Percentiles rank a stretch among this genome's conserved stretches.
Conservation (phyloP, 2,113 vertebrate species). For the Barbus barbus region DNA sequence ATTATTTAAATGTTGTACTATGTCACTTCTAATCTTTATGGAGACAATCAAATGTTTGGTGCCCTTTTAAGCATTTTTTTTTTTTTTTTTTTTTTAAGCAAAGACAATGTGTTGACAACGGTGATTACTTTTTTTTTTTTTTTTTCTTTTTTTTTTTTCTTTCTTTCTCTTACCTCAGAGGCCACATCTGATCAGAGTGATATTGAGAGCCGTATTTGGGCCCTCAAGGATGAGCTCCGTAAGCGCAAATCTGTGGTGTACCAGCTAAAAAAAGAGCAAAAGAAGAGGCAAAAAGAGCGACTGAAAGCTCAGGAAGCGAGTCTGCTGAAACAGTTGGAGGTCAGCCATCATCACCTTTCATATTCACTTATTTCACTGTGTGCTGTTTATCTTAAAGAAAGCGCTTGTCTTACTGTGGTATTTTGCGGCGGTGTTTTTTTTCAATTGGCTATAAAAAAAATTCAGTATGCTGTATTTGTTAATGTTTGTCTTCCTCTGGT, state of each 20-base stretch:
- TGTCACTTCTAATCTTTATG: neutral
- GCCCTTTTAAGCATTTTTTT: constrained; percentile 17
- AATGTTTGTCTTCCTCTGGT: constrained; percentile 9
- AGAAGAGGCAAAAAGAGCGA: constrained; percentile 89
- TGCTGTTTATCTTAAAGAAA: neutral
- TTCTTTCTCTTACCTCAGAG: constrained; percentile 75
- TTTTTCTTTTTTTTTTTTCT: too few relatives aligned
- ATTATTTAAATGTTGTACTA: neutral
- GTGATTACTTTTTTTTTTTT: too few relatives aligned
- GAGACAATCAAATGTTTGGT: neutral
- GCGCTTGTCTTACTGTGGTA: neutral
- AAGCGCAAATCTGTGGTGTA: constrained; percentile 90
- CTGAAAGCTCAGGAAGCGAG: constrained; percentile 94
- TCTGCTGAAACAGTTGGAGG: constrained; percentile 92
- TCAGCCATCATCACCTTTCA: constrained; percentile 58
- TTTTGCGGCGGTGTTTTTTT: neutral
- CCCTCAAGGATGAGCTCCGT: constrained; percentile 88
- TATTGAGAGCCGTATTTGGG: constrained; percentile 89
- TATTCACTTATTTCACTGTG: neutral
- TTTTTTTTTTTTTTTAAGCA: too few relatives aligned
- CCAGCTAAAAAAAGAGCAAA: constrained; percentile 94
- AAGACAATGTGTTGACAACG: neutral
- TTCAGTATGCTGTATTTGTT: neutral
- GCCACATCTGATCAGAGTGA: constrained; percentile 93
- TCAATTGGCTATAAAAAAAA: neutral